These are phyloP conservation scores for Perizoma affinitatum DNA, from an alignment of 2,888 invertebrate species.

Conservation along the genomic window DNA sequence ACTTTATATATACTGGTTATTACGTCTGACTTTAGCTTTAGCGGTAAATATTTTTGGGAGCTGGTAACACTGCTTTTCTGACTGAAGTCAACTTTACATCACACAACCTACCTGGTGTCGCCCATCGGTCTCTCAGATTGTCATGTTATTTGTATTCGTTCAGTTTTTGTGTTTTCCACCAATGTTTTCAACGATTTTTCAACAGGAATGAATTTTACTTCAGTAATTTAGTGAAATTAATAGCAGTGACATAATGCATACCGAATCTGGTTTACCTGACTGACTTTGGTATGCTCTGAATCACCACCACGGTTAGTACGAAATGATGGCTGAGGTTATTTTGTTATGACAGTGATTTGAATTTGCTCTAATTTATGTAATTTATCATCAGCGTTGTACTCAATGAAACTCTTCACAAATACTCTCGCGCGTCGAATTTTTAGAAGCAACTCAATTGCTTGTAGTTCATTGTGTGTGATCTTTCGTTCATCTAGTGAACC, in stretches of 20 bases:
- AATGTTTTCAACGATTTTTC: slow-evolving; percentile 64
- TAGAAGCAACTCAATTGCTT: slow-evolving; percentile 13
- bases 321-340: slow-evolving; percentile 78
- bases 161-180: slow-evolving; percentile 69
- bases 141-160: slow-evolving; percentile 50
- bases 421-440: slow-evolving; percentile 9
- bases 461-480: slow-evolving; percentile 9
- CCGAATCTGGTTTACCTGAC: slow-evolving; percentile 78
- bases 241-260: slow-evolving; percentile 81
- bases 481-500: slow-evolving; percentile 36
- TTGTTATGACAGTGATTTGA: slow-evolving; percentile 77
- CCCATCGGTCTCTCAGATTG: slow-evolving; percentile 61
- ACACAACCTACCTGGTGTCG: too few relatives aligned
- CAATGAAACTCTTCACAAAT: slow-evolving; percentile 4
- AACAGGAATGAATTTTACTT: slow-evolving; percentile 70
- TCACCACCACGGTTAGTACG: slow-evolving; percentile 81
- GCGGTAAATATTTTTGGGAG: too few relatives aligned
- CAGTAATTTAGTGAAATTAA: slow-evolving; percentile 63
- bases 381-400: slow-evolving; percentile 60
- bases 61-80: too few relatives aligned
- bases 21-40: too few relatives aligned
- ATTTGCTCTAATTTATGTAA: slow-evolving; percentile 49
- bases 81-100: too few relatives aligned
- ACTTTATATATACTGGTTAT: too few relatives aligned
- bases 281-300: slow-evolving; percentile 68